Evolutionary conservation across 2,888 invertebrate genomes (phyloP).

Genomic region (Ormyrus rosae): DNA sequence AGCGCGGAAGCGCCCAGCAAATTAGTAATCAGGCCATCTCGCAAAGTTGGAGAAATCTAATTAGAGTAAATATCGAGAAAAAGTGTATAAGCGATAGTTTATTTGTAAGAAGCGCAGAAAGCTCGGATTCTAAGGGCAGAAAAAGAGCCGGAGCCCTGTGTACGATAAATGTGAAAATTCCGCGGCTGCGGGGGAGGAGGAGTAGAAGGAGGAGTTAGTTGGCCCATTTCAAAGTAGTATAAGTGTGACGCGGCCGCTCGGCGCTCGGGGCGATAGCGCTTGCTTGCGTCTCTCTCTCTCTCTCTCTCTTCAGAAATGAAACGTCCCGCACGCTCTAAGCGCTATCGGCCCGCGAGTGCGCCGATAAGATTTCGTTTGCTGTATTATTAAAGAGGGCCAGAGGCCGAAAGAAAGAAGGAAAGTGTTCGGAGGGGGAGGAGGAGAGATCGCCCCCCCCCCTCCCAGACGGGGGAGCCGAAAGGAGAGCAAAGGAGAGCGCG

Average conservation of each 20-base stretch:
- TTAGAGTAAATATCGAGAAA: too few relatives aligned
- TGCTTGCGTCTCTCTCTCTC: neutral
- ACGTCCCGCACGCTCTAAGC: neutral
- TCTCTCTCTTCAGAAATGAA: slow-evolving; percentile 4
- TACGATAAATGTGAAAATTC: too few relatives aligned
- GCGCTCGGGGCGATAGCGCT: slow-evolving; percentile 11
- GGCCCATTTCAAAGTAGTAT: slow-evolving; percentile 28
- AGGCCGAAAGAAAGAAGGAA: neutral
- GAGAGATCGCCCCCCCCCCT: slow-evolving; percentile 5
- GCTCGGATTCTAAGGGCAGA: too few relatives aligned
- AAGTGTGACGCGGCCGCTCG: neutral
- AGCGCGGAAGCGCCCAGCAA: too few relatives aligned
- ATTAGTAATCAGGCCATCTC: too few relatives aligned
- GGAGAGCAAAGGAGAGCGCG: slow-evolving; percentile 58
- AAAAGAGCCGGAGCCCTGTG: neutral
- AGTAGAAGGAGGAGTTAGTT: neutral
- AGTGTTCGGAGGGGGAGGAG: neutral
- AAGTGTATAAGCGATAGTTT: too few relatives aligned
- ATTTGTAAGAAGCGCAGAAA: too few relatives aligned
- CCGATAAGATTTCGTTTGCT: slow-evolving; percentile 27
- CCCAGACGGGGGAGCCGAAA: slow-evolving; percentile 14
- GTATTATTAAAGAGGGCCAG: slow-evolving; percentile 23
- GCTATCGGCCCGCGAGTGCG: slow-evolving; percentile 14
- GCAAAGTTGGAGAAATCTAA: too few relatives aligned
- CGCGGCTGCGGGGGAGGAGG: neutral